Percentiles rank a stretch among this genome's conserved stretches.
These are phyloP conservation scores for Halichondria panicea DNA, from an alignment of 37 sponge, comb jelly and placozoan species.

Conservation along the genomic window DNA sequence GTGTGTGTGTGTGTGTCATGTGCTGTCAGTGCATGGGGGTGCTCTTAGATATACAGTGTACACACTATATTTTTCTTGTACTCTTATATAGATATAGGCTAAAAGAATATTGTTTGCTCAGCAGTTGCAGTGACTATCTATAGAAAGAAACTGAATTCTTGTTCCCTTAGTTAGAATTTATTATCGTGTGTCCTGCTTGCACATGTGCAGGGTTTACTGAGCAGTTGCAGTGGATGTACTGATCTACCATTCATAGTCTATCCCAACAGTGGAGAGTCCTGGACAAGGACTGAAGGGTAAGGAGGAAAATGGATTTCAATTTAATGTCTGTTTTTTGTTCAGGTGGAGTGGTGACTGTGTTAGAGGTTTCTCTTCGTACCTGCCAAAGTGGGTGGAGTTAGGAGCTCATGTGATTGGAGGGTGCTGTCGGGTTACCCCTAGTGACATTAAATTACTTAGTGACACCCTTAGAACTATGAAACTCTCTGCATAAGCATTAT, in stretches of 20 bases:
- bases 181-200: too few species aligned
- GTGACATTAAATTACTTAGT: conserved; percentile 1
- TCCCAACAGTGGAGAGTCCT: conserved; percentile 79
- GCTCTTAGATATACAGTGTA: background rate
- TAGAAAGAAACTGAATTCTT: too few species aligned
- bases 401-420: conserved; percentile 39
- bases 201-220: conserved; percentile 38
- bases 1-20: conserved; percentile 9
- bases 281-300: conserved; percentile 29
- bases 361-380: background rate
- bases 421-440: conserved; percentile 21
- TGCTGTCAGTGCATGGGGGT: background rate
- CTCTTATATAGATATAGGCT: too few species aligned
- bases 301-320: background rate
- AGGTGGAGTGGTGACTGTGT: conserved; percentile 5
- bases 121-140: too few species aligned
- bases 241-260: conserved; percentile 68
- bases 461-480: background rate
- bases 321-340: background rate
- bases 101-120: too few species aligned
- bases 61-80: too few species aligned
- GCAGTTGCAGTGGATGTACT: too few species aligned
- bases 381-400: conserved; percentile 9
- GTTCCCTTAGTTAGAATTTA: too few species aligned
- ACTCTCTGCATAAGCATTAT: background rate